Percentiles rank a stretch among this genome's conserved stretches.
Evolutionary conservation across 1,140 invertebrate genomes (phyloP).

Genomic region (Drosophila biarmipes): DNA sequence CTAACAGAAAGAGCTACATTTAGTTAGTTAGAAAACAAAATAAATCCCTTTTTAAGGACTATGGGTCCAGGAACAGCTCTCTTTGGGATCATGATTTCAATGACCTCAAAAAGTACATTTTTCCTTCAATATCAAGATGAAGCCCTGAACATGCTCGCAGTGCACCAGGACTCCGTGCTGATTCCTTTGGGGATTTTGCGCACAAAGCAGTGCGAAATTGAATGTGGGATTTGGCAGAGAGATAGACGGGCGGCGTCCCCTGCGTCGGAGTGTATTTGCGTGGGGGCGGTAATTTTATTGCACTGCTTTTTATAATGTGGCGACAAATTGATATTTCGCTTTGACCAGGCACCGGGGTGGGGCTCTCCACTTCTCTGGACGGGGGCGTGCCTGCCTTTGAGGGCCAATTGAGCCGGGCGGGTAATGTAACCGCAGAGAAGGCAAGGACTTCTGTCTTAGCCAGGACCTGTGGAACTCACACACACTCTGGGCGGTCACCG

Average conservation of each 20-base stretch:
- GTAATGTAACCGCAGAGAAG: constrained; percentile 23
- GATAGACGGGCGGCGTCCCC: constrained; percentile 49
- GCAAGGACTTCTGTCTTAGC: constrained; percentile 42
- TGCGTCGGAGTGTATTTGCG: constrained; percentile 30
- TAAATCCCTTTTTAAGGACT: too few species aligned
- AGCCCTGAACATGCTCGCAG: constrained; percentile 1
- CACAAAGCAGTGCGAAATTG: constrained; percentile 83
- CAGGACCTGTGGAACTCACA: constrained; percentile 50
- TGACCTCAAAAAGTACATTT: too few species aligned
- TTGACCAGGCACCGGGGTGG: constrained; percentile 16
- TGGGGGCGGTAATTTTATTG: constrained; percentile 77
- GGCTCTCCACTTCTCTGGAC: not conserved
- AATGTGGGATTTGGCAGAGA: constrained; percentile 81
- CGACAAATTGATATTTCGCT: constrained; percentile 83
- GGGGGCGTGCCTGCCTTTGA: constrained; percentile 38
- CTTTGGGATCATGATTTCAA: too few species aligned
- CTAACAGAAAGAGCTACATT: too few species aligned
- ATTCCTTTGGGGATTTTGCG: constrained; percentile 81
- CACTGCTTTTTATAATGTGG: constrained; percentile 83
- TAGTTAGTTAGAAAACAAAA: too few species aligned
- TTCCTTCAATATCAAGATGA: too few species aligned
- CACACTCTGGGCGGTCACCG: constrained; percentile 70
- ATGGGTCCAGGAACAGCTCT: too few species aligned
- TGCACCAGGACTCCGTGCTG: constrained; percentile 54
- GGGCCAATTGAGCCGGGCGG: constrained; percentile 70